These are phyloP conservation scores for Pluvialis apricaria DNA, from an alignment of 2,113 vertebrate genomes.

Conservation along the genomic window DNA sequence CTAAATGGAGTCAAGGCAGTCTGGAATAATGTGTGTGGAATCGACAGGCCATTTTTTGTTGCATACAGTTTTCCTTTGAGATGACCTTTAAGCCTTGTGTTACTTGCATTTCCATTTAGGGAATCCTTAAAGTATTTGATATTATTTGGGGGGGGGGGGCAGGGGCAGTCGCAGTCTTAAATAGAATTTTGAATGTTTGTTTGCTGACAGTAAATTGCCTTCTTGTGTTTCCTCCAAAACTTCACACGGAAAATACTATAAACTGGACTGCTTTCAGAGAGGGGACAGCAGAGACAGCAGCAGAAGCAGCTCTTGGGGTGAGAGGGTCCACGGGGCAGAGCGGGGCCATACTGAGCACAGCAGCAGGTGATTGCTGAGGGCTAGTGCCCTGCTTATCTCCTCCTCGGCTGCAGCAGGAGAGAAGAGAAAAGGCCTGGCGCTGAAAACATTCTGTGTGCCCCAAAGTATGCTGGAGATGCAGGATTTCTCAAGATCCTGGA, in stretches of 20 bases:
- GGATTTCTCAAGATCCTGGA: background rate
- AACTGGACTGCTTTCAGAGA: background rate
- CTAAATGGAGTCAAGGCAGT: background rate
- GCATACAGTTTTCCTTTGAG: constrained; percentile 2
- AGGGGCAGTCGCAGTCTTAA: too few species aligned
- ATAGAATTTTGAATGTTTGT: background rate
- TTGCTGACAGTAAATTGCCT: background rate
- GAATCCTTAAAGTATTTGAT: background rate
- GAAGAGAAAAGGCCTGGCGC: background rate
- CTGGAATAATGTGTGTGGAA: background rate
- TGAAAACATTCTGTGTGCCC: background rate
- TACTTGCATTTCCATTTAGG: constrained; percentile 33
- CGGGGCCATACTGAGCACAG: rapidly evolving
- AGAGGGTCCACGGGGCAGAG: background rate
- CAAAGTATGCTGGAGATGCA: background rate
- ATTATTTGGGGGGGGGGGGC: background rate
- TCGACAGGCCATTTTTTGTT: background rate
- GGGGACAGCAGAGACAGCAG: background rate
- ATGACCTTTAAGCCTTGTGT: background rate
- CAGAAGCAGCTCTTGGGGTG: background rate
- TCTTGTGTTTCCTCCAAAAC: background rate
- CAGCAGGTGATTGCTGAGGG: background rate
- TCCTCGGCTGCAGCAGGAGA: background rate
- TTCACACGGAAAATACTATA: background rate
- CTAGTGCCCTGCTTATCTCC: rapidly evolving